These are phyloP conservation scores for Molossus molossus DNA, from an alignment of 2,797 vertebrate genomes.

Conservation along the genomic window DNA sequence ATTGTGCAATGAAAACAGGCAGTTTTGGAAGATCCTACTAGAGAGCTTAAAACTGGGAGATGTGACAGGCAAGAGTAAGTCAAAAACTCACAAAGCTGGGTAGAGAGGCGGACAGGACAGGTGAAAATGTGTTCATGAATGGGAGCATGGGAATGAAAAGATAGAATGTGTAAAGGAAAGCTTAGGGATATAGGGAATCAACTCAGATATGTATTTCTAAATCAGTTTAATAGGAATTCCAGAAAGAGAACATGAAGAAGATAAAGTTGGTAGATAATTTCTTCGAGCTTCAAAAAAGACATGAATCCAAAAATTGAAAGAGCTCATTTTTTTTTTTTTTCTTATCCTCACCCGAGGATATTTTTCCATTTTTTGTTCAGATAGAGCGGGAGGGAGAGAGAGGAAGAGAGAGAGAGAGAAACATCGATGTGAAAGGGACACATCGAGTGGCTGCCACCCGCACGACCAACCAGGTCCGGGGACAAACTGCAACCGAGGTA, in stretches of 20 bases:
- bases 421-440: too few relatives aligned
- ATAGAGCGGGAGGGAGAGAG: too few relatives aligned
- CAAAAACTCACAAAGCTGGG: neutral
- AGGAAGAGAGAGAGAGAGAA: too few relatives aligned
- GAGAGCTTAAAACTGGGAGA: conserved; percentile 29
- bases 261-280: conserved; percentile 17
- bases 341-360: too few relatives aligned
- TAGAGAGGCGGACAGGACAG: neutral
- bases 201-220: neutral
- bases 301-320: neutral
- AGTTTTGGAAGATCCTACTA: neutral
- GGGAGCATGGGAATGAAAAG: neutral
- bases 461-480: too few relatives aligned
- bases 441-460: too few relatives aligned
- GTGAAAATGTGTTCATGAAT: neutral
- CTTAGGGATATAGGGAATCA: neutral
- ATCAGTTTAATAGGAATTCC: neutral
- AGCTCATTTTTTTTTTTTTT: neutral
- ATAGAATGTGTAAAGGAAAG: neutral
- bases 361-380: too few relatives aligned
- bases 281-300: neutral
- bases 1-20: neutral
- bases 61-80: neutral
- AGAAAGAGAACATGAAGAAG: neutral
- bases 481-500: too few relatives aligned